Evolutionary conservation across 2,113 vertebrate genomes (phyloP).

Genomic region (Nipponia nippon): DNA sequence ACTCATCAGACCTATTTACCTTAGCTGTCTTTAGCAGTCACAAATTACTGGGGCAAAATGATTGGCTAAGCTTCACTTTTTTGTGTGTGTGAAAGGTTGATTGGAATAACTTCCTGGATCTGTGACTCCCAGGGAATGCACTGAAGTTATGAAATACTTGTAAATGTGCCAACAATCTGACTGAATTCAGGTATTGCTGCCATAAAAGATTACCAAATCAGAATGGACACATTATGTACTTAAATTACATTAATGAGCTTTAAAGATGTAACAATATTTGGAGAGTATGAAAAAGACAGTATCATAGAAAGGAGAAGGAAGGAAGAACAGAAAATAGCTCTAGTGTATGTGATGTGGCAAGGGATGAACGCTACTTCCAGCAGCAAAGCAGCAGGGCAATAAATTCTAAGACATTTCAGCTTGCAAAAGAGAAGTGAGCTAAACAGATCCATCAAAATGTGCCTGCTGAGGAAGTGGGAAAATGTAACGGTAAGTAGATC

Average conservation of each 20-base stretch:
- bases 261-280: neutral
- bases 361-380: neutral
- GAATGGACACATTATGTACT: neutral
- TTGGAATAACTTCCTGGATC: neutral
- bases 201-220: neutral
- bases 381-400: neutral
- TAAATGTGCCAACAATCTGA: neutral
- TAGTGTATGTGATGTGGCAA: rapidly evolving
- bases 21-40: neutral
- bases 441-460: neutral
- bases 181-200: neutral
- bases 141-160: neutral
- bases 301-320: neutral
- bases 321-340: neutral
- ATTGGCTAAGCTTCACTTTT: neutral
- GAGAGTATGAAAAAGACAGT: neutral
- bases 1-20: neutral
- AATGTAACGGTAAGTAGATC: rapidly evolving
- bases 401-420: neutral
- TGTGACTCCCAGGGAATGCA: neutral
- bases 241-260: neutral
- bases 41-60: neutral
- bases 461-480: neutral
- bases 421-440: neutral
- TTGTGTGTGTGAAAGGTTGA: neutral